These are phyloP conservation scores for Melanerpes aurifrons DNA, from an alignment of 2,113 vertebrate genomes.

Conservation along the genomic window DNA sequence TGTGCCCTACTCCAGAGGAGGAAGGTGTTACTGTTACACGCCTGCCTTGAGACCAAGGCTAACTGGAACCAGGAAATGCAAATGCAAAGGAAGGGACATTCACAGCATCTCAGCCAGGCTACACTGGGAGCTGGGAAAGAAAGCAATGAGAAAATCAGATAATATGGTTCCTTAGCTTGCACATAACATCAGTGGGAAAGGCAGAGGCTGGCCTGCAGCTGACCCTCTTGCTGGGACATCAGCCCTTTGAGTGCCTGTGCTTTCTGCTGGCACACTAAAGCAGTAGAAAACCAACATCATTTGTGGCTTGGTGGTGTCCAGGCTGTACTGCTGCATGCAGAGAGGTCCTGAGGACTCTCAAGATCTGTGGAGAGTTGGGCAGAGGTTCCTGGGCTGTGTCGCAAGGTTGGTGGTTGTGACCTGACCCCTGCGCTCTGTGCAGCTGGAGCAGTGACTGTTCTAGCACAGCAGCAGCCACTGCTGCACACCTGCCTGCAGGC, in stretches of 20 bases:
- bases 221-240: not conserved
- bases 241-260: not conserved
- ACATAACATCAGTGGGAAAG: not conserved
- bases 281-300: not conserved
- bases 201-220: not conserved
- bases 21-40: accelerated
- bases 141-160: not conserved
- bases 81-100: not conserved
- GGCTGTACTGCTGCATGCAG: not conserved
- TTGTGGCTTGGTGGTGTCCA: not conserved
- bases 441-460: not conserved
- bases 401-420: not conserved
- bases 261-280: not conserved
- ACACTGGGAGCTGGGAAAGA: not conserved
- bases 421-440: accelerated
- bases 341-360: not conserved
- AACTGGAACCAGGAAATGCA: not conserved
- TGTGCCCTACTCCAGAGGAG: not conserved
- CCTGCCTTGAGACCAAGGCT: not conserved
- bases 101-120: not conserved
- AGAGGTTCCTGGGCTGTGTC: not conserved
- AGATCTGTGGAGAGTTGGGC: not conserved
- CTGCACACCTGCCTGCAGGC: accelerated
- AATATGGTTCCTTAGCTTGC: not conserved
- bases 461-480: not conserved